Evolutionary conservation across 2,797 vertebrate species (phyloP), one percentile per base, ranked within the genome.

Genomic region (Carapus acus): DNA sequence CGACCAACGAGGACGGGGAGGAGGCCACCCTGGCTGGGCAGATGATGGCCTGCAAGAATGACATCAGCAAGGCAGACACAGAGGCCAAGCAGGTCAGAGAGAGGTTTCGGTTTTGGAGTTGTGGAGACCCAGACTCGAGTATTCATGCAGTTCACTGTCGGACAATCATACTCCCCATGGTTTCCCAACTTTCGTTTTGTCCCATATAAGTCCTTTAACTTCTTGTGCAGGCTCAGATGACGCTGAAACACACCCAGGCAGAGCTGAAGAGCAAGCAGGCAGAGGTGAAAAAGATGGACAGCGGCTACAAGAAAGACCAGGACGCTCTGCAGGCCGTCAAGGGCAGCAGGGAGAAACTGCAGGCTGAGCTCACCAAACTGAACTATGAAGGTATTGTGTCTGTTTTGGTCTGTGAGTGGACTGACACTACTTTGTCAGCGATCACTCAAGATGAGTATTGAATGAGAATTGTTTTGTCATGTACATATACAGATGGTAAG

Each of bases 51-150:
- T 98, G 94, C 85, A 98, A 97, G 81, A 94, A 92, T 41, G 93
- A 97, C 47, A 94, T 93, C 44, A 94, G 91, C 83, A 96, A 94
- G 78, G 91, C 92, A 1, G 87, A 88, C 44, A 96, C 94, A 0
- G 94, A 96, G 65, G 89, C 92, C 67, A 96, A 94, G 68, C 94
- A 94, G 90, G 96, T 96, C n/a, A n/a, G n/a, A n/a, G n/a, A n/a
- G n/a, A n/a, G n/a, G n/a, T n/a, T n/a, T n/a, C n/a, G n/a, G n/a
- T n/a, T n/a, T n/a, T n/a, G n/a, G 81, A 79, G 37, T 1, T 9
- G 24, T 9, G 24, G 24, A 27, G 24, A 5, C 9, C 24, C 4
- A 9, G 24, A 27, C 24, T 4, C 24, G 5, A 27, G 4, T 27
- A 5, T 9, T 4, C n/a, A 40, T 40, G 1, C 5, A 17, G 49